phyloP scores from a whole-genome alignment of 2,888 invertebrate species.

The Ochropleura leucogaster region DNA sequence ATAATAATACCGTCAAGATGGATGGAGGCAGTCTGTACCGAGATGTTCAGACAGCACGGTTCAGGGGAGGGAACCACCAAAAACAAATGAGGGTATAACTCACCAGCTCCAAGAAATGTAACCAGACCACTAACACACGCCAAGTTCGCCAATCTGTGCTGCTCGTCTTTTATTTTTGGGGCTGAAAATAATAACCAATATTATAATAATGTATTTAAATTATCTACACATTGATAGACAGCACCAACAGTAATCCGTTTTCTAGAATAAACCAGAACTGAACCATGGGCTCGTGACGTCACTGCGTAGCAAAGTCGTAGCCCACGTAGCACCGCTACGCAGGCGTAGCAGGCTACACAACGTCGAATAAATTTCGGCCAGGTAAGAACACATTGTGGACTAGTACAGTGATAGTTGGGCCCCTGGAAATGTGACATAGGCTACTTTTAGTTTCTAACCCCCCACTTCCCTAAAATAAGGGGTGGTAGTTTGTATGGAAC shows the following conservation, averaged over 20 bases:
- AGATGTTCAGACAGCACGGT: too few species aligned
- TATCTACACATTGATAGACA: too few species aligned
- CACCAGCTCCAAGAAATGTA: constrained; percentile 84
- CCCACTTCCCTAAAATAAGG: too few species aligned
- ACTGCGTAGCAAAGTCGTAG: constrained; percentile 1
- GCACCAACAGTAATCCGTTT: neutral
- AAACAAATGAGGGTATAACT: too few species aligned
- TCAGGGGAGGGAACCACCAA: too few species aligned
- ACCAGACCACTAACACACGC: constrained; percentile 86
- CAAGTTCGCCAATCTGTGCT: constrained; percentile 81
- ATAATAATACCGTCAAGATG: too few species aligned
- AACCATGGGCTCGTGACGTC: neutral
- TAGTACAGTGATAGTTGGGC: too few species aligned
- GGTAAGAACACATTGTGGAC: neutral
- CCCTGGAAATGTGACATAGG: too few species aligned
- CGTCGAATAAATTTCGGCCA: neutral
- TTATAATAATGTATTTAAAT: neutral
- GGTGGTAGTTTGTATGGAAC: too few species aligned
- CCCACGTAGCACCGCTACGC: constrained; percentile 1
- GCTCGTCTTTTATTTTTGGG: constrained; percentile 85
- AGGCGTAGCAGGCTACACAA: neutral
- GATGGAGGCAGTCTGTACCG: too few species aligned
- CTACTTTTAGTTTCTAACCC: too few species aligned
- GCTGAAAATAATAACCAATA: constrained; percentile 73
- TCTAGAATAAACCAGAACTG: neutral